phyloP scores from a whole-genome alignment of 37 sponge, comb jelly and placozoan species.

The Cliona cf. orientalis region DNA sequence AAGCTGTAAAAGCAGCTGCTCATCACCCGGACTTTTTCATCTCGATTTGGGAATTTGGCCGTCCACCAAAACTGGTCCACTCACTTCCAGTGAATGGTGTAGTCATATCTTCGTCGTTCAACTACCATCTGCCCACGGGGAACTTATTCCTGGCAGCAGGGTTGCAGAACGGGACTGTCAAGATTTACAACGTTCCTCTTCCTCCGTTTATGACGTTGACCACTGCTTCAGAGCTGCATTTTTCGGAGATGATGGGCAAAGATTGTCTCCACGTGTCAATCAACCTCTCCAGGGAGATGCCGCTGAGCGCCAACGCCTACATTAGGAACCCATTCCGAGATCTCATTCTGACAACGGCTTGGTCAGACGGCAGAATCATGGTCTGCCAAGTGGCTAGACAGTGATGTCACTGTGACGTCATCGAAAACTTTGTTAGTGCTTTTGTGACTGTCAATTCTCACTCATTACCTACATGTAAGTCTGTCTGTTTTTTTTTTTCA shows the following conservation, averaged over 20 bases:
- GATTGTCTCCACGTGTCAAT: conserved; percentile 41
- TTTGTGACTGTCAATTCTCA: no score
- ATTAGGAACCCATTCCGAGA: conserved; percentile 59
- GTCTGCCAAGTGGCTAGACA: conserved; percentile 61
- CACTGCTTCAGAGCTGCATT: conserved; percentile 52
- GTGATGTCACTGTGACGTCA: no score
- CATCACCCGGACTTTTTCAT: not conserved
- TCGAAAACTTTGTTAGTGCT: no score
- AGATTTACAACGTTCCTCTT: conserved; percentile 68
- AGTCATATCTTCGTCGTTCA: conserved; percentile 26
- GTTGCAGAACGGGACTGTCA: conserved; percentile 36
- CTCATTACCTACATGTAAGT: no score
- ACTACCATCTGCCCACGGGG: conserved; percentile 30
- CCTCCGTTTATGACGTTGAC: no score
- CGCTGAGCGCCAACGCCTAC: conserved; percentile 3
- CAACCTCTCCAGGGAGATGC: conserved; percentile 56
- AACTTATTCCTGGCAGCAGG: conserved; percentile 62
- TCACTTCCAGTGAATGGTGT: conserved; percentile 16
- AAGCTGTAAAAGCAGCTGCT: not conserved
- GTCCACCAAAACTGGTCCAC: conserved; percentile 23
- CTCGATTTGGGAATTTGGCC: conserved; percentile 54
- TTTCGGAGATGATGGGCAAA: conserved; percentile 31
- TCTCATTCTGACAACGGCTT: conserved; percentile 57
- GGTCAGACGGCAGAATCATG: conserved; percentile 59
- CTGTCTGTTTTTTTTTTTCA: no score